A percentile compares a stretch with the other conserved stretches of the same genome.
phyloP scores from a whole-genome alignment of 2,888 invertebrate genomes.

The Bombylius discolor region DNA sequence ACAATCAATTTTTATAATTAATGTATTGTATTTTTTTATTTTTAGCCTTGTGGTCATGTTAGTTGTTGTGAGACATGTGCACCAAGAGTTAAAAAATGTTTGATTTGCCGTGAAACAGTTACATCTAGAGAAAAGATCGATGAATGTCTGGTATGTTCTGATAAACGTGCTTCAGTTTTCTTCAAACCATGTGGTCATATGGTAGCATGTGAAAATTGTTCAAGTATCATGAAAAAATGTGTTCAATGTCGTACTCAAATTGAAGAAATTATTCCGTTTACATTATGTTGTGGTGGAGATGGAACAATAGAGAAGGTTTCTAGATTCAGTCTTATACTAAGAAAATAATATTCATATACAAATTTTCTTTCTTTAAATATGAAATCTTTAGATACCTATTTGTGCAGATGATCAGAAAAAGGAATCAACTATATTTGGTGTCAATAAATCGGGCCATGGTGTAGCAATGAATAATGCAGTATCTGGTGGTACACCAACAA shows the following conservation, averaged over 20 bases:
- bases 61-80: slow-evolving; percentile 88
- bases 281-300: slow-evolving; percentile 44
- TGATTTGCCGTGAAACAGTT: slow-evolving; percentile 80
- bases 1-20: neutral
- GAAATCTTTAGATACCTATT: neutral
- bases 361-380: neutral
- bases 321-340: neutral
- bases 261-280: slow-evolving; percentile 47
- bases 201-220: slow-evolving; percentile 59
- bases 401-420: slow-evolving; percentile 20
- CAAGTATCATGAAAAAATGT: slow-evolving; percentile 93
- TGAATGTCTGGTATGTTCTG: slow-evolving; percentile 93
- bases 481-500: slow-evolving; percentile 23
- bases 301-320: slow-evolving; percentile 31
- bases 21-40: neutral
- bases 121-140: slow-evolving; percentile 73
- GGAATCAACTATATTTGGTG: slow-evolving; percentile 21
- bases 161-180: slow-evolving; percentile 80
- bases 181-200: slow-evolving; percentile 94
- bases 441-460: slow-evolving; percentile 31
- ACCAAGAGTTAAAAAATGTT: slow-evolving; percentile 82
- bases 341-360: neutral
- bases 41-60: slow-evolving; percentile 79
- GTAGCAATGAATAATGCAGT: slow-evolving; percentile 36
- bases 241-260: slow-evolving; percentile 86